These are phyloP conservation scores for Aspidiotus destructor DNA, from an alignment of 2,888 invertebrate genomes.

Conservation along the genomic window DNA sequence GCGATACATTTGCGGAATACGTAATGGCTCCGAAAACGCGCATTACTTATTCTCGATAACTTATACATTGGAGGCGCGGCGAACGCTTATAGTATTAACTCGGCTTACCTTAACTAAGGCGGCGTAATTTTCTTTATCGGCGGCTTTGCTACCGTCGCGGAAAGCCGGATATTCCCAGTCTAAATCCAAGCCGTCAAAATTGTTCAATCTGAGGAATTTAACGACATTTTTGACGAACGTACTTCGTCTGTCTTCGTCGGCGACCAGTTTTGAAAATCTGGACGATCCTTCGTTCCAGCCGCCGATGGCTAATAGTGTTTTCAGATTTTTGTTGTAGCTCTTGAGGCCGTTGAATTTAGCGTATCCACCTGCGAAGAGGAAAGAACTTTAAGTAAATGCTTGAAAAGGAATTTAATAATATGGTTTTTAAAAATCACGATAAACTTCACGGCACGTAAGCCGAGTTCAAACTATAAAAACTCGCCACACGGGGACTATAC, in stretches of 20 bases:
- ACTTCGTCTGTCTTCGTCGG: conserved; percentile 61
- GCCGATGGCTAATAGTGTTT: conserved; percentile 83
- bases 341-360: conserved; percentile 88
- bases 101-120: conserved; percentile 62
- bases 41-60: not conserved
- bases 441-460: not conserved
- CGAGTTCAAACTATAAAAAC: not conserved
- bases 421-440: not conserved
- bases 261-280: conserved; percentile 79
- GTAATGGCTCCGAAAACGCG: not conserved
- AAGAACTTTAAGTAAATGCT: not conserved
- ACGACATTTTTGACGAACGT: conserved; percentile 73
- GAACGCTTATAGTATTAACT: not conserved
- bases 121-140: conserved; percentile 80
- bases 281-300: conserved; percentile 90
- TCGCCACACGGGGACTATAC: not conserved
- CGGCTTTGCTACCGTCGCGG: conserved; percentile 57
- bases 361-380: conserved; percentile 63
- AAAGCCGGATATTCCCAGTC: conserved; percentile 86
- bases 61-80: not conserved
- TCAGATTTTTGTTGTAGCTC: conserved; percentile 82
- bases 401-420: not conserved
- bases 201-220: conserved; percentile 79
- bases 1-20: not conserved
- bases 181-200: conserved; percentile 67